These are phyloP conservation scores for Bradypodion ventrale DNA, from an alignment of 2,797 vertebrate genomes.

Conservation along the genomic window DNA sequence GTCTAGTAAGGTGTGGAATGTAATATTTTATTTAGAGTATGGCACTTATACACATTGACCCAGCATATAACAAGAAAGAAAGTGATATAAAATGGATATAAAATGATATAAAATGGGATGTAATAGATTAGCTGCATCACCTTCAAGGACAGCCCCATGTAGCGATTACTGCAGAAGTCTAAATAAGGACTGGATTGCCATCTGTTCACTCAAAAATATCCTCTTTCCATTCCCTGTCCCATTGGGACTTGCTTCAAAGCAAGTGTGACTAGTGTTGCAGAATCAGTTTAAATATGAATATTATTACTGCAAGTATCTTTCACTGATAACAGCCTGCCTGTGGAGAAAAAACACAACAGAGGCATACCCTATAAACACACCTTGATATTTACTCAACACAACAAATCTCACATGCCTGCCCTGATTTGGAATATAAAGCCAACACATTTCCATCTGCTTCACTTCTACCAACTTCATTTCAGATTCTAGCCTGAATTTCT, in stretches of 20 bases:
- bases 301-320: not conserved
- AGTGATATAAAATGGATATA: too few relatives aligned
- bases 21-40: too few relatives aligned
- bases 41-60: too few relatives aligned
- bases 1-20: too few relatives aligned
- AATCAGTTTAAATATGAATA: not conserved
- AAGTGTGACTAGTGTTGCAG: not conserved
- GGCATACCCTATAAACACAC: not conserved
- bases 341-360: not conserved
- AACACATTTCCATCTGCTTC: slow-evolving; percentile 22
- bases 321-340: not conserved
- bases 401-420: slow-evolving; percentile 1
- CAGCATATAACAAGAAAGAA: too few relatives aligned
- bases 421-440: not conserved
- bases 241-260: not conserved
- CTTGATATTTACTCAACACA: slow-evolving; percentile 21
- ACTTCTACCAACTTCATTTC: slow-evolving; percentile 10
- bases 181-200: not conserved
- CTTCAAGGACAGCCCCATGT: too few relatives aligned
- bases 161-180: too few relatives aligned
- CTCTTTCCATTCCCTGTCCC: too few relatives aligned
- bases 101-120: too few relatives aligned
- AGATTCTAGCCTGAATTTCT: slow-evolving; percentile 11
- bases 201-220: not conserved
- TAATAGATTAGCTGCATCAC: too few relatives aligned